Conservation (phyloP, 2,113 vertebrate genomes). For the Gavialis gangeticus region DNA sequence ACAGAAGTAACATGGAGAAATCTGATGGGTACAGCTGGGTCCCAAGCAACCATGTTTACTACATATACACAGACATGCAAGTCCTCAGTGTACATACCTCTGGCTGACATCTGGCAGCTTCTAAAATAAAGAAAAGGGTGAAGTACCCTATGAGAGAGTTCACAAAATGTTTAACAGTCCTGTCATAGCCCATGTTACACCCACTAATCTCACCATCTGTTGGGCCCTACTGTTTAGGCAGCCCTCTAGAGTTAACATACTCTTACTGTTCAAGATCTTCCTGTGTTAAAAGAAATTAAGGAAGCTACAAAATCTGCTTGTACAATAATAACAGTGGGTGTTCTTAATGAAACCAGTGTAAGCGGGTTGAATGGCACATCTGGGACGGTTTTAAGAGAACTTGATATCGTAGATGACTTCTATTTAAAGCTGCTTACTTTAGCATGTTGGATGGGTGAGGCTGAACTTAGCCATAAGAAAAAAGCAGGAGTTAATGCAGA, state of each 20-base stretch:
- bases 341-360: conserved; percentile 74
- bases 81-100: not conserved
- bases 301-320: conserved; percentile 74
- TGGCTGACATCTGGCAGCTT: not conserved
- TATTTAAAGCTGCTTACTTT: conserved; percentile 69
- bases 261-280: conserved; percentile 53
- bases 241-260: conserved; percentile 54
- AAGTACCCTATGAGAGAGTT: not conserved
- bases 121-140: not conserved
- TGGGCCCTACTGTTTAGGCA: conserved; percentile 34
- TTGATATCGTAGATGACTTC: conserved; percentile 73
- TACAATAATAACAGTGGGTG: conserved; percentile 77
- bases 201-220: not conserved
- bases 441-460: conserved; percentile 53
- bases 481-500: conserved; percentile 57
- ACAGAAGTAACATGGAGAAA: not conserved
- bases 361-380: conserved; percentile 76
- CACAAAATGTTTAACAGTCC: not conserved
- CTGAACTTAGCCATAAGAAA: conserved; percentile 53
- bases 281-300: conserved; percentile 71
- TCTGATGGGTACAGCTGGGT: not conserved
- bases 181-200: not conserved
- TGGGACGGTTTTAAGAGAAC: conserved; percentile 75
- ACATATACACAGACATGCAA: not conserved
- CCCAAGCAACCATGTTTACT: not conserved